Evolutionary conservation across 2,113 vertebrate species (phyloP).

Genomic region (Triplophysa tibetana): DNA sequence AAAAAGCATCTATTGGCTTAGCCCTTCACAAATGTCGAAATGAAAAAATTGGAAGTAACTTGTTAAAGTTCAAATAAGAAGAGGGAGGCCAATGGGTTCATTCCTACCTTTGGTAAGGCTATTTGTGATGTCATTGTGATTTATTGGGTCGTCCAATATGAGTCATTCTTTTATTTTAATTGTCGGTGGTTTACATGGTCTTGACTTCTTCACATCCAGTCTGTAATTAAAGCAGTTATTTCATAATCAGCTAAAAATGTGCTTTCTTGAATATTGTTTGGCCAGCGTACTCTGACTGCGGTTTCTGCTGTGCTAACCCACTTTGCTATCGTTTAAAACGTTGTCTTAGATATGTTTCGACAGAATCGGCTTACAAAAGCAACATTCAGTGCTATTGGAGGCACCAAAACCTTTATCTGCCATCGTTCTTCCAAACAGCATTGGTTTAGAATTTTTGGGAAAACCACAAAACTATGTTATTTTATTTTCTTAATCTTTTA

Average conservation of each 20-base stretch:
- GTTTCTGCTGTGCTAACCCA: neutral
- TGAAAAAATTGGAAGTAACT: neutral
- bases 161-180: neutral
- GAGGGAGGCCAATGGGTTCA: neutral
- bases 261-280: neutral
- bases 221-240: neutral
- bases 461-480: too few species aligned
- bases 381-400: too few species aligned
- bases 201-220: neutral
- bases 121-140: neutral
- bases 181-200: neutral
- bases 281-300: neutral
- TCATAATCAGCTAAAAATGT: too few species aligned
- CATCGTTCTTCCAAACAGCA: too few species aligned
- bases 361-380: neutral
- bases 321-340: neutral
- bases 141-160: too few species aligned
- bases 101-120: neutral
- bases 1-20: neutral
- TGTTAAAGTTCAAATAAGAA: slow-evolving; percentile 18
- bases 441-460: too few species aligned
- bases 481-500: too few species aligned
- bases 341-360: neutral
- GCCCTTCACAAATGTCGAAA: slow-evolving; percentile 4
- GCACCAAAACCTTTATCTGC: too few species aligned